Conservation (phyloP, 2,113 vertebrate genomes). For the Aplodontia rufa region DNA sequence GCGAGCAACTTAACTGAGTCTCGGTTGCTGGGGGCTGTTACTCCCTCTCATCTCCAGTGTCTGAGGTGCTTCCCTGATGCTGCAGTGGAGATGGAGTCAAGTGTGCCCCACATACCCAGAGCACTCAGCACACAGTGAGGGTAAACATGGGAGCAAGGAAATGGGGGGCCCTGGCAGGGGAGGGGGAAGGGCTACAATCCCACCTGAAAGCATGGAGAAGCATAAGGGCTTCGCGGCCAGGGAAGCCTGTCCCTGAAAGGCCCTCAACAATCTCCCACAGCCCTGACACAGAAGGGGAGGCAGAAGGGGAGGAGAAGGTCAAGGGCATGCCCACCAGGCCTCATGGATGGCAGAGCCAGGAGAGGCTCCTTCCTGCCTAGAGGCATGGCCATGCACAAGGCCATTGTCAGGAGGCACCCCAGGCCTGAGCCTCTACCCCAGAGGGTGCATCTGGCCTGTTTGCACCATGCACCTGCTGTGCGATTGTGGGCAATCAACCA, state of each 20-base stretch:
- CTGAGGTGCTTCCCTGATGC: no score
- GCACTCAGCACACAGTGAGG: neutral
- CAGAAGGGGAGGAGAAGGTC: neutral
- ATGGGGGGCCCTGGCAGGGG: neutral
- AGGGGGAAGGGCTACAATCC: neutral
- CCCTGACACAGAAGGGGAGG: neutral
- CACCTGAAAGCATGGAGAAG: neutral
- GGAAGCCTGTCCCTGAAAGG: neutral
- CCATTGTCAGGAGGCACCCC: neutral
- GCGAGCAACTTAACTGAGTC: neutral
- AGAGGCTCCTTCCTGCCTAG: neutral
- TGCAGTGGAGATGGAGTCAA: neutral
- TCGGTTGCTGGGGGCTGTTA: neutral
- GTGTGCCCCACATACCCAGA: neutral
- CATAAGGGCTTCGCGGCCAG: neutral
- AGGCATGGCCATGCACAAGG: no score
- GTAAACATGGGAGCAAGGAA: neutral
- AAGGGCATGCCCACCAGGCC: neutral
- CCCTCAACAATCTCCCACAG: neutral
- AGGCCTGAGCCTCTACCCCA: neutral
- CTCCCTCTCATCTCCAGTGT: fast-evolving
- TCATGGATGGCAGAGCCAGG: neutral
- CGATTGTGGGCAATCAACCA: neutral
- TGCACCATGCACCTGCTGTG: neutral
- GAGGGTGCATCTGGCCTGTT: neutral